Base-by-base conservation (phyloP, 2,797 vertebrate species). In the Pseudochromis fuscus region DNA sequence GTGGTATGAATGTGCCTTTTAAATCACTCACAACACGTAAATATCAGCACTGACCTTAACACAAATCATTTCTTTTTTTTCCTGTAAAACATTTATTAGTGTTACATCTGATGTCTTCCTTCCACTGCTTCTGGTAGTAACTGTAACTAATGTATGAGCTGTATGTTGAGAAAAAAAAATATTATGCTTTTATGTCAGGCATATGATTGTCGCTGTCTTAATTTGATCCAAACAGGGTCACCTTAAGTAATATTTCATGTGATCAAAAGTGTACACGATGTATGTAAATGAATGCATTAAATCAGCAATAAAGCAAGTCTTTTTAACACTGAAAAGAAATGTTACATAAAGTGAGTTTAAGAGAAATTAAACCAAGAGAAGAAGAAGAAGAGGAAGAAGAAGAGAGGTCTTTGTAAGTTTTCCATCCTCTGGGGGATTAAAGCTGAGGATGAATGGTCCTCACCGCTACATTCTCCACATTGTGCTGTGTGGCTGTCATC, bases 1-100 rank as follows among this genome's bases (percentile, higher is more conserved):
- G 64, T 87, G 57, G 69, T 85, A 86, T 88, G 84, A 90, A 88
- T 86, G 90, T 92, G 90, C 91, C 91, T 92, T 92, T 88, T 80
- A 51, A 75, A 62, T 80, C 7, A 84, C 74, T 85, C 69, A 38
- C 21, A 77, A 55, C 28, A 49, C 37, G 8, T 50, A 62, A 64
- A 58, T 56, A 62, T 77, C 70, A 80, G 51, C 55, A 63, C 58
- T 79, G 70, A 87, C 70, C 69, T 86, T 85, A 78, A 75, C 77
- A 72, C 45, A 11, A 61, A 40, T 37, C 70, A 79, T 89, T 88
- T 66, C 58, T 83, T 60, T 79, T 79, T 70, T 65, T 80, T n/a
- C n/a, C 40, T 72, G 76, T 78, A 76, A 55, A 74, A 59, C 62
- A 70, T 49, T 37, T 72, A 59, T 61, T 76, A 78, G 48, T 77